Evolutionary conservation across 2,797 vertebrate species (phyloP).

Genomic region (Decapterus maruadsi): DNA sequence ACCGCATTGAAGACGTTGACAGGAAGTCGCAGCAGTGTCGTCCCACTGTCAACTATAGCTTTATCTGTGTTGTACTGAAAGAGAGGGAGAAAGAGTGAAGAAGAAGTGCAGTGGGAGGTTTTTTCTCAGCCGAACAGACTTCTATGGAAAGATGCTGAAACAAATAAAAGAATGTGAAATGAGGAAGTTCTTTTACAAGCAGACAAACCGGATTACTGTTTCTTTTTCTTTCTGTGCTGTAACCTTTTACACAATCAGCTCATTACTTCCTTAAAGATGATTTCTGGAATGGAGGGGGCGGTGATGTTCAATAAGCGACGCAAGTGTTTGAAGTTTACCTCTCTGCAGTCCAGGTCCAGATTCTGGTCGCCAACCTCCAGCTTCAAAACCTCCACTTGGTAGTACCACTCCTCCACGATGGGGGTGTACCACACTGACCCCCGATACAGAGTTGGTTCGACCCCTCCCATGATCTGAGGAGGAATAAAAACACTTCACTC

Average conservation of each 20-base stretch:
- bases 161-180: slow-evolving; percentile 46
- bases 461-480: slow-evolving; percentile 92
- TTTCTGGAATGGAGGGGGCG: background rate
- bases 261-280: background rate
- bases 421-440: slow-evolving; percentile 97
- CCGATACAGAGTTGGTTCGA: slow-evolving; percentile 89
- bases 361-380: slow-evolving; percentile 93
- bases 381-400: slow-evolving; percentile 96
- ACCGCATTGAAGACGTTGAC: slow-evolving; percentile 93
- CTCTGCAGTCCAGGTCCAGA: slow-evolving; percentile 94
- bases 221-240: slow-evolving; percentile 22
- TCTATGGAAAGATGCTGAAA: slow-evolving; percentile 51
- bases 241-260: slow-evolving; percentile 28
- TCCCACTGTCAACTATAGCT: slow-evolving; percentile 98
- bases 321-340: slow-evolving; percentile 83
- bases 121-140: slow-evolving; percentile 34
- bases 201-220: slow-evolving; percentile 40
- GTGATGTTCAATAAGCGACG: background rate
- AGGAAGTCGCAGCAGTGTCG: slow-evolving; percentile 95
- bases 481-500: slow-evolving; percentile 35
- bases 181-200: slow-evolving; percentile 38
- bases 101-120: background rate
- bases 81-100: slow-evolving; percentile 27
- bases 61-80: slow-evolving; percentile 95
- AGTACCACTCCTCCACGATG: slow-evolving; percentile 96